These are phyloP conservation scores for Macaria liturata DNA, from an alignment of 2,888 invertebrate genomes.

Conservation along the genomic window DNA sequence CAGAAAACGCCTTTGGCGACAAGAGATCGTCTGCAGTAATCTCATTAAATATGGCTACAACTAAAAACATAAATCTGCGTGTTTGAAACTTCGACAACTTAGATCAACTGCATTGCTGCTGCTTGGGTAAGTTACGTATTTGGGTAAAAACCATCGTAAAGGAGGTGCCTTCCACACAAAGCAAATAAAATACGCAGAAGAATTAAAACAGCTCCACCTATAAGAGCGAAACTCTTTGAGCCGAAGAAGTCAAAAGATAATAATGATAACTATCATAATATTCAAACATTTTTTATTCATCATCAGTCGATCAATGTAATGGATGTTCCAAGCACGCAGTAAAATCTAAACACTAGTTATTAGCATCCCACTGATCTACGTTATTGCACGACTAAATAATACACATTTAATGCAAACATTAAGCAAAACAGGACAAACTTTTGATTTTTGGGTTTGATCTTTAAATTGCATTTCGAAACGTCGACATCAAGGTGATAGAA, in stretches of 20 bases:
- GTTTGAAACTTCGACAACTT: background rate
- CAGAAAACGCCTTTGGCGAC: constrained; percentile 63
- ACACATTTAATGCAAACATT: constrained; percentile 14
- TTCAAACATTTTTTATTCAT: no score
- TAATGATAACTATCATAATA: no score
- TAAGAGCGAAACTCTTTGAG: no score
- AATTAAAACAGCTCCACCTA: no score
- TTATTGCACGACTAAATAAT: constrained; percentile 33
- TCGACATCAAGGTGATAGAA: background rate
- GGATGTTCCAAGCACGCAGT: no score
- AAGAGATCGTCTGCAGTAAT: constrained; percentile 68
- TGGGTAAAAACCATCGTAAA: no score
- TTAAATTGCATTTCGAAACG: constrained; percentile 3
- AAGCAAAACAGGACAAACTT: constrained; percentile 5
- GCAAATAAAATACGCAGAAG: no score
- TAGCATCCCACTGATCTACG: constrained; percentile 3
- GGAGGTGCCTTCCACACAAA: no score
- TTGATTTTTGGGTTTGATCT: constrained; percentile 10
- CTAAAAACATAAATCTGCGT: constrained; percentile 22
- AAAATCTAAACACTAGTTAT: background rate
- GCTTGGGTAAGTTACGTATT: no score
- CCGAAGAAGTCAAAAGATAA: no score
- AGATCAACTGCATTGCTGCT: no score
- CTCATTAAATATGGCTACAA: constrained; percentile 46
- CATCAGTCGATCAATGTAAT: no score